Base-by-base conservation (phyloP, 2,113 vertebrate genomes). In the Turnix velox region DNA sequence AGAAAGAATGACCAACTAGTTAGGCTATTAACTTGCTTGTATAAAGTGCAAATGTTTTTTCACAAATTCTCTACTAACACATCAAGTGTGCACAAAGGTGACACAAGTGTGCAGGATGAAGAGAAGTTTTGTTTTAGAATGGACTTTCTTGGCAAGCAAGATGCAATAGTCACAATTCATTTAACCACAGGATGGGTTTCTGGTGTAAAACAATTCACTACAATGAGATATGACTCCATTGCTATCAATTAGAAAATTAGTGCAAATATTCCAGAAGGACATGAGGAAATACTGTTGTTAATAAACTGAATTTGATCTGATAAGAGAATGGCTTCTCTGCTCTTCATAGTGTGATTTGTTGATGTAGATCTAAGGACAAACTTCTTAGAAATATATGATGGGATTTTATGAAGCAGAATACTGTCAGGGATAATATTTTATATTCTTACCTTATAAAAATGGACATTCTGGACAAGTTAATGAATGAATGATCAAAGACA, bases 401-500 rank as follows among this genome's bases (percentile, higher is more conserved):
- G 30, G 22, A 46, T 84, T 94, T 96, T 88, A 84, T 59, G 84
- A 87, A 88, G 22, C 19, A 65, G n/a, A 46, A 75, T 72, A 39
- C 33, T 85, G 28, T 84, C 46, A 73, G 27, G 31, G 37, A 73
- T 61, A 49, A 72, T 12, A 74, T 57, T 95, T 95, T 74, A 57
- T 82, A 24, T 16, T 68, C 31, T 40, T 72, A 33, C n/a, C 89
- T 46, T 62, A 84, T 75, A 92, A 81, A 96, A 93, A 66, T n/a
- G 7, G 46, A 84, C 72, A 84, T 51, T 69, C 18, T 81, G 61
- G 86, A 82, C 62, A 93, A 78, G 42, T 90, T 74, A 93, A 91
- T 90, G 58, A 83, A 48, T 54, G 42, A 95, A 88, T 67, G 83
- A 93, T 88, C 93, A 78, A 95, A 88, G 71, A 55, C 51, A 51